Conservation (phyloP, 2,113 vertebrate genomes). For the Progne subis region DNA sequence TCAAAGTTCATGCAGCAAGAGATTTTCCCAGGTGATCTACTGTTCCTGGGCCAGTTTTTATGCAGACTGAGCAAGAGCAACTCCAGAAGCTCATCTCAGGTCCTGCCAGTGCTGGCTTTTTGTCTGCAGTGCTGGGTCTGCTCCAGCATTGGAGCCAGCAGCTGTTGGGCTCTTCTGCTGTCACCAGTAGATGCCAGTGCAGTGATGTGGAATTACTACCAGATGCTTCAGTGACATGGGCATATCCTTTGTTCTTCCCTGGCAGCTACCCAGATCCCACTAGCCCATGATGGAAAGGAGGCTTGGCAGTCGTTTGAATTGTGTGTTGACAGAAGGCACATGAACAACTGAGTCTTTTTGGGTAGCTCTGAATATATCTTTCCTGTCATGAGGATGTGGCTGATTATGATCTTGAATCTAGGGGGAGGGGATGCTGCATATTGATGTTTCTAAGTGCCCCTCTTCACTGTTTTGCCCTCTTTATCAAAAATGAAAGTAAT, state of each 20-base stretch:
- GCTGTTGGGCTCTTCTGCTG: constrained; percentile 23
- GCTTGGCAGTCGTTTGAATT: constrained; percentile 34
- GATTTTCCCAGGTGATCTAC: constrained; percentile 54
- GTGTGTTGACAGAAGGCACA: constrained; percentile 40
- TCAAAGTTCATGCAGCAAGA: constrained; percentile 24
- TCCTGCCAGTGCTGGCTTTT: neutral
- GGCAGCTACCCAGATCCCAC: constrained; percentile 59
- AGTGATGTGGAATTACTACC: constrained; percentile 18
- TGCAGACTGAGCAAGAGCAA: constrained; percentile 31
- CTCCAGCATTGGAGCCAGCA: neutral
- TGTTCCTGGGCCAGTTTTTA: constrained; percentile 3
- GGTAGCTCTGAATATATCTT: neutral
- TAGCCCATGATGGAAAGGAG: constrained; percentile 23
- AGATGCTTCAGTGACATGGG: constrained; percentile 28
- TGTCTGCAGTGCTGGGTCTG: neutral
- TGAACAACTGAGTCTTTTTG: constrained; percentile 23
- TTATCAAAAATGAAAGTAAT: neutral
- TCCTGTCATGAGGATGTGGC: neutral
- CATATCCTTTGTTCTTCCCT: constrained; percentile 9
- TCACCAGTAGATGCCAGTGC: constrained; percentile 34
- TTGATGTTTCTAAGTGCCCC: neutral
- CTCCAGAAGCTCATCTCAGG: constrained; percentile 7
- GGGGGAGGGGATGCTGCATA: neutral
- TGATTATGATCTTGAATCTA: neutral
- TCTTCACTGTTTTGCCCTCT: neutral